Percentiles rank a stretch among this genome's conserved stretches.
These are phyloP conservation scores for Xestia ashworthii DNA, from an alignment of 2,888 invertebrate species.

Conservation along the genomic window DNA sequence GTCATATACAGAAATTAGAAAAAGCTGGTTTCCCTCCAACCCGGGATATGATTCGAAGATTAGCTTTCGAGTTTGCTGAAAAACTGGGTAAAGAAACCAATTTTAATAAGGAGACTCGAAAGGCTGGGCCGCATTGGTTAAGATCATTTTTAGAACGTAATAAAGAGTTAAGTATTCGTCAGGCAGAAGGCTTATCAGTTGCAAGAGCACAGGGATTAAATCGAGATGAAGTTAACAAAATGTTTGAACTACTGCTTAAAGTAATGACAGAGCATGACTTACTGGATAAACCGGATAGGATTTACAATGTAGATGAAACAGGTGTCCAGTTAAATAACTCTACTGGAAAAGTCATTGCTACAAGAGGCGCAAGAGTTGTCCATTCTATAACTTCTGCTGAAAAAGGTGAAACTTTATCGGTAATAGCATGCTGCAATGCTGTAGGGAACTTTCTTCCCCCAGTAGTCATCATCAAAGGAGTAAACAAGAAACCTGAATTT, in stretches of 20 bases:
- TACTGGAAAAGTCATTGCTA: constrained; percentile 73
- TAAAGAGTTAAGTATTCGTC: constrained; percentile 62
- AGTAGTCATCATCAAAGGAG: constrained; percentile 37
- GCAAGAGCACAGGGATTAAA: constrained; percentile 65
- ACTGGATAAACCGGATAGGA: constrained; percentile 62
- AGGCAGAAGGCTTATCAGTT: constrained; percentile 70
- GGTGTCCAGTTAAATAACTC: constrained; percentile 75
- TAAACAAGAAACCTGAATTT: constrained; percentile 65
- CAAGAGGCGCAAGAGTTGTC: constrained; percentile 69
- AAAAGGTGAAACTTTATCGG: constrained; percentile 67
- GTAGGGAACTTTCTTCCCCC: constrained; percentile 32
- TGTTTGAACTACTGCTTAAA: constrained; percentile 63
- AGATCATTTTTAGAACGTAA: constrained; percentile 49
- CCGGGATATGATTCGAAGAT: constrained; percentile 58
- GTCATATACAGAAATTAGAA: constrained; percentile 59
- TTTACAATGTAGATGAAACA: constrained; percentile 77
- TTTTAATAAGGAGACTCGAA: constrained; percentile 63
- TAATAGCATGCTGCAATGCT: constrained; percentile 43
- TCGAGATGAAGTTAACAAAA: constrained; percentile 63
- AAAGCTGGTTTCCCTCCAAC: constrained; percentile 62
- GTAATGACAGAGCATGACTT: constrained; percentile 66
- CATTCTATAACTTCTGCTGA: constrained; percentile 60
- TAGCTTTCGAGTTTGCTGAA: constrained; percentile 69
- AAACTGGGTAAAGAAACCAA: constrained; percentile 62
- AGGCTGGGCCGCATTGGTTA: constrained; percentile 67